These are phyloP conservation scores for Aphelinus certus DNA, from an alignment of 1,140 invertebrate species.

Conservation along the genomic window DNA sequence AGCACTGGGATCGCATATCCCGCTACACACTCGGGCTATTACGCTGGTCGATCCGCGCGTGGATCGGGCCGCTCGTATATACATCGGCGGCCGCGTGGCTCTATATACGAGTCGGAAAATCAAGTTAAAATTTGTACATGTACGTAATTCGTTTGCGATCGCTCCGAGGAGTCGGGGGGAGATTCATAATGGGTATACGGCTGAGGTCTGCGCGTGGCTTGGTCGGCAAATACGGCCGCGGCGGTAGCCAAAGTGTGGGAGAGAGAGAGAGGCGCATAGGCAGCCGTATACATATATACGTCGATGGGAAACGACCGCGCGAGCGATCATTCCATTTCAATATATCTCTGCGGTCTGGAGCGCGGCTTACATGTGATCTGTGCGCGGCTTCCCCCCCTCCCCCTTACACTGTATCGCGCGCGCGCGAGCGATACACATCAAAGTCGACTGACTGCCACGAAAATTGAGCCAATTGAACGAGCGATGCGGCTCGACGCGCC, in stretches of 20 bases:
- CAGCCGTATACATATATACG: neutral
- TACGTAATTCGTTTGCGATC: constrained; percentile 32
- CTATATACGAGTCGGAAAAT: constrained; percentile 23
- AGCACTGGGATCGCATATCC: no score
- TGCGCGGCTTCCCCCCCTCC: no score
- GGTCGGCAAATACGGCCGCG: constrained; percentile 29
- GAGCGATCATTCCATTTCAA: constrained; percentile 18
- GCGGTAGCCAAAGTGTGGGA: neutral
- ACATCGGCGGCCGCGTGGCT: neutral
- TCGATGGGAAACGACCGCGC: neutral
- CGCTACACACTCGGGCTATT: no score
- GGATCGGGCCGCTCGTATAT: neutral
- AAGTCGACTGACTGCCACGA: neutral
- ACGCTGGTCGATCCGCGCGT: neutral
- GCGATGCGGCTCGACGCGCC: no score
- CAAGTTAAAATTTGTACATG: constrained; percentile 21
- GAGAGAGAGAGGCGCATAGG: neutral
- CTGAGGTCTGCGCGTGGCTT: constrained; percentile 7
- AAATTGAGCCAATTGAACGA: neutral
- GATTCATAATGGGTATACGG: neutral
- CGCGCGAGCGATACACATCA: no score
- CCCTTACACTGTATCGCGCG: no score
- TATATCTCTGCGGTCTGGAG: neutral
- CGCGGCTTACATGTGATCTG: no score
- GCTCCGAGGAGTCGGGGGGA: no score